These are phyloP conservation scores for Beris morrisii DNA, from an alignment of 2,888 invertebrate species.

Conservation along the genomic window DNA sequence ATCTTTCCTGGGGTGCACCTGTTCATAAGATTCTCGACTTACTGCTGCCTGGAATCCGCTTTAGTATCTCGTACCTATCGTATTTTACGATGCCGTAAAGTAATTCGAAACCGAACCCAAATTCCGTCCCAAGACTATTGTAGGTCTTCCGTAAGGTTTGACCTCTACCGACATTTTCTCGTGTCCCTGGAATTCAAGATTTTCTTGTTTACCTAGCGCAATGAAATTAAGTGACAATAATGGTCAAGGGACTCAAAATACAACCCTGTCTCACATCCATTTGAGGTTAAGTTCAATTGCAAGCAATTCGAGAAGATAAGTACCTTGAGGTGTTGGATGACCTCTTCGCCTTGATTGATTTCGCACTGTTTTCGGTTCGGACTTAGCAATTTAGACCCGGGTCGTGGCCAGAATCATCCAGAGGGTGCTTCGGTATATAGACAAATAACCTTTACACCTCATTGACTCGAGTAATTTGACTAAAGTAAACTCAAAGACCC, in stretches of 20 bases:
- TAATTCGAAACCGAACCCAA: too few species aligned
- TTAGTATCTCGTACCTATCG: too few species aligned
- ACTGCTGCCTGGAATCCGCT: too few species aligned
- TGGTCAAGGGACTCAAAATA: constrained; percentile 14
- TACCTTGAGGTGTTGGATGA: constrained; percentile 19
- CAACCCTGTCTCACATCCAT: constrained; percentile 11
- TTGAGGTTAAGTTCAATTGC: constrained; percentile 19
- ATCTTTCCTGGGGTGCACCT: too few species aligned
- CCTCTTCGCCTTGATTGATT: constrained; percentile 26
- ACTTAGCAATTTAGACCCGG: neutral
- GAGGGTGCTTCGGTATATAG: constrained; percentile 9
- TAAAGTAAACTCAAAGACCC: constrained; percentile 16
- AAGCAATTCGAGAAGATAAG: constrained; percentile 13
- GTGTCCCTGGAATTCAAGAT: constrained; percentile 12
- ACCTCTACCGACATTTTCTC: too few species aligned
- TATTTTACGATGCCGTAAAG: too few species aligned
- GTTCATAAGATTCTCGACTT: too few species aligned
- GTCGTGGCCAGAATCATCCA: neutral
- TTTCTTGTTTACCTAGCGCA: constrained; percentile 20
- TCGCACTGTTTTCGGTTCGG: neutral
- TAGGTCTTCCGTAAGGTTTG: too few species aligned
- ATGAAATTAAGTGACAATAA: constrained; percentile 22
- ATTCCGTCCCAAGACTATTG: too few species aligned
- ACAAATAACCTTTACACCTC: constrained; percentile 26
- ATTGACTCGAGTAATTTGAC: constrained; percentile 28